These are phyloP conservation scores for Chrysolina haemoptera DNA, from an alignment of 2,888 invertebrate genomes.

Conservation along the genomic window DNA sequence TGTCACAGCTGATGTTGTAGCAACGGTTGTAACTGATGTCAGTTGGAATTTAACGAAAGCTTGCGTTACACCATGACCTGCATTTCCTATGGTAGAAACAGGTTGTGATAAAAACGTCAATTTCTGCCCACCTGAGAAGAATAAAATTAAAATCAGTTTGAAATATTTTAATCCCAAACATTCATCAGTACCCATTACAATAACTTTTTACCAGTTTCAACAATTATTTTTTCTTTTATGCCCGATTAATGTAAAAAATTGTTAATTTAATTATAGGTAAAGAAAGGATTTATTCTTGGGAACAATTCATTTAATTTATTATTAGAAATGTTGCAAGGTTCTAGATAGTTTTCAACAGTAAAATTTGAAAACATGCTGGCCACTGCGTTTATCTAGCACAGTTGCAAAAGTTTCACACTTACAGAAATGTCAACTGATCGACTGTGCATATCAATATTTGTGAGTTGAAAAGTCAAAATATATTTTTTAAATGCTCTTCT, in stretches of 20 bases:
- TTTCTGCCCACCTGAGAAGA: slow-evolving; percentile 71
- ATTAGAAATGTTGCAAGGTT: slow-evolving; percentile 59
- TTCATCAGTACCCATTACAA: no score
- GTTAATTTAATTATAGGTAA: no score
- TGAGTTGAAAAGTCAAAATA: background rate
- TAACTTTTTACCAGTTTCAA: no score
- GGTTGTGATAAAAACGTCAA: slow-evolving; percentile 73
- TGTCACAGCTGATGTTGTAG: slow-evolving; percentile 58
- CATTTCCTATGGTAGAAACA: slow-evolving; percentile 67
- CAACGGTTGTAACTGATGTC: slow-evolving; percentile 62
- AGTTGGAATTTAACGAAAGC: slow-evolving; percentile 68
- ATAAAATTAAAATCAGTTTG: slow-evolving; percentile 15
- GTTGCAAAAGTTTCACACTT: slow-evolving; percentile 59
- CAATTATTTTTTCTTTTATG: no score
- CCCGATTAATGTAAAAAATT: no score
- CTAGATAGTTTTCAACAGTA: slow-evolving; percentile 62
- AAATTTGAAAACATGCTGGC: slow-evolving; percentile 68
- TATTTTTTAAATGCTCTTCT: no score
- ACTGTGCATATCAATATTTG: slow-evolving; percentile 44
- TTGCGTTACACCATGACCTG: slow-evolving; percentile 63
- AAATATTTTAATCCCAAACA: background rate
- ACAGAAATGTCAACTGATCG: slow-evolving; percentile 45
- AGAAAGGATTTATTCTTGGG: no score
- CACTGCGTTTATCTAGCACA: slow-evolving; percentile 64
- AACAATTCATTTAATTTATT: no score